Conservation (phyloP, 2,888 invertebrate species). For the Ennomos erosarius region DNA sequence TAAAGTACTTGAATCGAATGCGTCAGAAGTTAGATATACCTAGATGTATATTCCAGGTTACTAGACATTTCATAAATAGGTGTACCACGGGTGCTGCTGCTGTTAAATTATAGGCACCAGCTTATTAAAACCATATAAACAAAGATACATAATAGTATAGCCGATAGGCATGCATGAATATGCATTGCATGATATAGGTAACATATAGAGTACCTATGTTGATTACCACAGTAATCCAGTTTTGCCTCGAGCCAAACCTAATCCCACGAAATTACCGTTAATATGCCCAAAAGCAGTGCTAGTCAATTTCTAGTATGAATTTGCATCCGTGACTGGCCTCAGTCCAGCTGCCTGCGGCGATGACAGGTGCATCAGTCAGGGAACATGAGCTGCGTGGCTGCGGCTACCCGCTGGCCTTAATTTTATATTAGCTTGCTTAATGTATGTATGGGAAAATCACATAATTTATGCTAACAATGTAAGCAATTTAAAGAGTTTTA, state of each 20-base stretch:
- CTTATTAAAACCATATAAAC: too few species aligned
- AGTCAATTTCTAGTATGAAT: constrained; percentile 68
- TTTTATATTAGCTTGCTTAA: constrained; percentile 29
- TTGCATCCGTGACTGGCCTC: constrained; percentile 68
- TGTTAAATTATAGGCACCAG: too few species aligned
- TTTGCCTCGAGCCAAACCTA: constrained; percentile 42
- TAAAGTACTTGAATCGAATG: too few species aligned
- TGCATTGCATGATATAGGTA: too few species aligned
- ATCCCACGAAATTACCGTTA: constrained; percentile 60
- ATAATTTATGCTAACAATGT: too few species aligned
- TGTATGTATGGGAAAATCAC: background rate
- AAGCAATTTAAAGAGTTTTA: too few species aligned
- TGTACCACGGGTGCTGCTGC: too few species aligned
- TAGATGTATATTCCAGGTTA: too few species aligned
- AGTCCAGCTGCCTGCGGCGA: constrained; percentile 67
- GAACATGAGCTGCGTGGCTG: constrained; percentile 12
- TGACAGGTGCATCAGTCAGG: constrained; percentile 67
- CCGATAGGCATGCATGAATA: constrained; percentile 8
- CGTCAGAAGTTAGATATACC: too few species aligned
- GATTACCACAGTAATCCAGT: constrained; percentile 33
- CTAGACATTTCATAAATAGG: too few species aligned
- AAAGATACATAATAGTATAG: too few species aligned
- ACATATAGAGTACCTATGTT: constrained; percentile 1
- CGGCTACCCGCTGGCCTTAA: constrained; percentile 20
- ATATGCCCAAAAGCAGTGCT: constrained; percentile 61